Conservation (phyloP, 2,113 vertebrate species). For the Pedetes capensis region DNA sequence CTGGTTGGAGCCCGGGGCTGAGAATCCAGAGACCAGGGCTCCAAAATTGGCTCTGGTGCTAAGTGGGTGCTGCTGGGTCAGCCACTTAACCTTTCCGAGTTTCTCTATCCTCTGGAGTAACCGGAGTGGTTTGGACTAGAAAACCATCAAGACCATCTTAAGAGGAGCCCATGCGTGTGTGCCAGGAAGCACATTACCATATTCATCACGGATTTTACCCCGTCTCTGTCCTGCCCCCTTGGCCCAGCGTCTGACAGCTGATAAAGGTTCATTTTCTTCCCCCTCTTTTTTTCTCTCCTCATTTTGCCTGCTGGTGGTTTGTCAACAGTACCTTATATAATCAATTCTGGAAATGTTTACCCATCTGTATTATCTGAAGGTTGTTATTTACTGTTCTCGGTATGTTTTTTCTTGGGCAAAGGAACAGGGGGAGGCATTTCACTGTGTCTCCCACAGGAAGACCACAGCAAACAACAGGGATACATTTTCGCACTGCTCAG, state of each 20-base stretch:
- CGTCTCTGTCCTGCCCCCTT: background rate
- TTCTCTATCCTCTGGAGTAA: constrained; percentile 1
- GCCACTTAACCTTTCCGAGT: constrained; percentile 48
- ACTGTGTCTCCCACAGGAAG: background rate
- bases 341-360: constrained; percentile 59
- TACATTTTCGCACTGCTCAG: constrained; percentile 27
- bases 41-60: constrained; percentile 51
- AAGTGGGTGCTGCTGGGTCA: background rate
- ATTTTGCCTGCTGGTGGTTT: constrained; percentile 26
- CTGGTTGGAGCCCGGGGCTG: background rate
- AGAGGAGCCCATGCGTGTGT: fast-evolving
- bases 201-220: background rate
- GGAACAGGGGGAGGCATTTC: background rate
- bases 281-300: background rate
- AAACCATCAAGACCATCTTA: background rate
- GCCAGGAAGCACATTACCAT: background rate
- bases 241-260: background rate
- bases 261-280: background rate
- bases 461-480: constrained; percentile 14
- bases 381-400: constrained; percentile 60
- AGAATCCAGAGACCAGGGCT: constrained; percentile 47
- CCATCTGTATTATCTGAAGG: constrained; percentile 35
- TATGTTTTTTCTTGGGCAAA: background rate
- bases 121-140: background rate
- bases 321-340: constrained; percentile 51